These are phyloP conservation scores for Congeria kusceri DNA, from an alignment of 2,888 invertebrate species.

Conservation along the genomic window DNA sequence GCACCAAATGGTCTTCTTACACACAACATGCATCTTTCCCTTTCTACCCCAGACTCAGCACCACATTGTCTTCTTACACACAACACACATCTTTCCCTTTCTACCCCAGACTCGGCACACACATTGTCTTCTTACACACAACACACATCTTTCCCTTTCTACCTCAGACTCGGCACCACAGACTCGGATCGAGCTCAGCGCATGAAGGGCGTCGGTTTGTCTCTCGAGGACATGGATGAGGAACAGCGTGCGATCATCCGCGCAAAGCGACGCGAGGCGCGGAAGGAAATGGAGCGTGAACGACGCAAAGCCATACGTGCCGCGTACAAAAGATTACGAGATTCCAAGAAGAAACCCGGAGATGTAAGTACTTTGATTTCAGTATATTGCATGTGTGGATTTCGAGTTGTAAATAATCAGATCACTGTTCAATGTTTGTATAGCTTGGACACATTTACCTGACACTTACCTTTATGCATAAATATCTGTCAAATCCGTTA, in stretches of 20 bases:
- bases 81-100: no score
- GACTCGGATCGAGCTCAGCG: constrained; percentile 76
- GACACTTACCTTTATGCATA: no score
- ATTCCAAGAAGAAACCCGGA: constrained; percentile 77
- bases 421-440: no score
- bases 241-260: constrained; percentile 67
- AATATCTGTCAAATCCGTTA: no score
- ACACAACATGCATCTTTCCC: no score
- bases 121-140: no score
- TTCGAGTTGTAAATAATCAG: neutral
- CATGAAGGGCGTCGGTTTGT: constrained; percentile 65
- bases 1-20: no score
- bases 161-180: constrained; percentile 64
- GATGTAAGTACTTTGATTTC: constrained; percentile 44
- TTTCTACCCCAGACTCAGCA: no score
- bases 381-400: neutral
- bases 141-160: no score
- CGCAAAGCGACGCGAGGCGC: constrained; percentile 69
- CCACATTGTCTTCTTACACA: no score
- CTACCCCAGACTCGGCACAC: no score
- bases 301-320: constrained; percentile 81
- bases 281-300: constrained; percentile 83
- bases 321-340: constrained; percentile 79
- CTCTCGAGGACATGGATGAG: constrained; percentile 79
- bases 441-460: no score